Base-by-base conservation (phyloP, 2,113 vertebrate genomes). In the Microcebus tavaratra region DNA sequence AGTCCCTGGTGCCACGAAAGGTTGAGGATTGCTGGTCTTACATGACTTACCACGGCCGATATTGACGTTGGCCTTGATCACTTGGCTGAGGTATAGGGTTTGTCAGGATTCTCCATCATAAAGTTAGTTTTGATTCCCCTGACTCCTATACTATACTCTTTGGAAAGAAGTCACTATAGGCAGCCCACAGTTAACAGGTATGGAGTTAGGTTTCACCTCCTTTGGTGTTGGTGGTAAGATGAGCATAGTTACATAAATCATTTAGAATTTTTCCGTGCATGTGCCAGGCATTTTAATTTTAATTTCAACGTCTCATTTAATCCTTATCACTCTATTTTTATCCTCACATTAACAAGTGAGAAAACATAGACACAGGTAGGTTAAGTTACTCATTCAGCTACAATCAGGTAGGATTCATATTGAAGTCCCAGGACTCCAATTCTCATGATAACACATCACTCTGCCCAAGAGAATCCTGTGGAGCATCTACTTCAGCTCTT, bases 131-230 rank as follows among this genome's bases (percentile, higher is more conserved):
- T 48, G 0, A 88, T 55, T 63, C 36, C 36, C 36, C 36, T 36
- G 36, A 36, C 36, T 39, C 39, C 34, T 63, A 27, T 10, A 5
- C 65, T 11, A 17, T n/a, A 11, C 23, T 59, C 75, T 67, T 34
- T 18, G 48, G 25, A 42, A 18, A 39, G 20, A 67, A n/a, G 20
- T 73, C 79, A 18, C 27, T 12, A 11, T 23, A 31, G 31, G 20
- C 4, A 23, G 14, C 3, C 18, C 55, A 20, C 6, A 15, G 21
- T 34, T 42, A 18, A 55, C 0, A 25, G 34, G 1, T 17, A 36
- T 4, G 7, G 76, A 39, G 15, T 39, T 42, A 14, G 20, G 7
- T 67, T 50, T 59, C 8, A 42, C 50, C 14, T 65, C 76, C 27
- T 50, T 50, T 83, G 21, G 48, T 21, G 2, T 8, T 70, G 45